These are phyloP conservation scores for Morinoia aosen DNA, from an alignment of 2,888 invertebrate genomes.

Conservation along the genomic window DNA sequence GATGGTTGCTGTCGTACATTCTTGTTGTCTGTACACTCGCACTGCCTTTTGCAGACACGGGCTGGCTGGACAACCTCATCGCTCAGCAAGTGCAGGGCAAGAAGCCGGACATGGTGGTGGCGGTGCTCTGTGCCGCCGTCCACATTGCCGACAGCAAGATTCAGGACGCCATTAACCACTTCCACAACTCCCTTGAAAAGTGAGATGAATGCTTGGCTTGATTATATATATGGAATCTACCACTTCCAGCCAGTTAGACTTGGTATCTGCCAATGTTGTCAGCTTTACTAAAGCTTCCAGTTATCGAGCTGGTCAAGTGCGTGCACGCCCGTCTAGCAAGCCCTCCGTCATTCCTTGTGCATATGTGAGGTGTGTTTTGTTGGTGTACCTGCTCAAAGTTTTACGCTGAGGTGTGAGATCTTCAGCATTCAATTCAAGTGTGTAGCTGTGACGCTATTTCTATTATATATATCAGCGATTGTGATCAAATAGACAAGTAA, in stretches of 20 bases:
- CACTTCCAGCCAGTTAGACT: not conserved
- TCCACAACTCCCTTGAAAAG: slow-evolving; percentile 91
- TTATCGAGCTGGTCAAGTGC: not conserved
- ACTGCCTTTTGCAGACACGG: slow-evolving; percentile 75
- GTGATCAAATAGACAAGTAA: no score
- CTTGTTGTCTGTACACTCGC: not conserved
- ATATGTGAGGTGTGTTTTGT: no score
- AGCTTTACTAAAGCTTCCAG: slow-evolving; percentile 6
- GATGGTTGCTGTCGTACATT: not conserved
- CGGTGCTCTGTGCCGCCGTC: slow-evolving; percentile 92
- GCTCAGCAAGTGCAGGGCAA: slow-evolving; percentile 93
- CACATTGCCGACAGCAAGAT: slow-evolving; percentile 93
- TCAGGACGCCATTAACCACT: slow-evolving; percentile 86
- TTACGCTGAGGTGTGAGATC: no score
- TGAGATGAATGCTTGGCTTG: slow-evolving; percentile 70
- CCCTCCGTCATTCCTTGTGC: no score
- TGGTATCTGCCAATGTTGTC: not conserved
- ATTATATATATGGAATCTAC: not conserved
- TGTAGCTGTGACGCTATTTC: no score
- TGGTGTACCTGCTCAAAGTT: no score
- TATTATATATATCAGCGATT: no score
- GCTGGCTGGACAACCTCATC: slow-evolving; percentile 96
- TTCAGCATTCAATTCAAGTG: no score
- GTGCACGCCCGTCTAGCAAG: no score
- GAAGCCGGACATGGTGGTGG: slow-evolving; percentile 92